phyloP scores from a whole-genome alignment of 2,797 vertebrate species.

The Sebastes steindachneri region DNA sequence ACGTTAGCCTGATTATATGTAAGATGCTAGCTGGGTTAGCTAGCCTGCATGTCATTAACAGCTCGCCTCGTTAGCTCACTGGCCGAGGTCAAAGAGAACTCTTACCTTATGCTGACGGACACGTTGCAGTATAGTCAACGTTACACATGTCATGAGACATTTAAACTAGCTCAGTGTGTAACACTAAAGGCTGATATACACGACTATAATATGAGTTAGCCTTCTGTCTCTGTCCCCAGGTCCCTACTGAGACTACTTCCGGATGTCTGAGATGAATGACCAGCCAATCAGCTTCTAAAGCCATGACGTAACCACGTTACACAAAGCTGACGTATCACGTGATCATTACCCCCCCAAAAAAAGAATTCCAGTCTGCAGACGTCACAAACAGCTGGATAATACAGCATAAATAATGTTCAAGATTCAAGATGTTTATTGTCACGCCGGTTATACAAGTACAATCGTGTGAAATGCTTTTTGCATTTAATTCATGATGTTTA shows the following conservation, averaged over 20 bases:
- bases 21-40: too few species aligned
- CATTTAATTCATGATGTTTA: too few species aligned
- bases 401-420: neutral
- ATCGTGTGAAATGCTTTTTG: too few species aligned
- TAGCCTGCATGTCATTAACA: too few species aligned
- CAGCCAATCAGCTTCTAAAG: conserved; percentile 41
- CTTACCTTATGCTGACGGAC: too few species aligned
- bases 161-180: neutral
- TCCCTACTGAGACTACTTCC: conserved; percentile 40
- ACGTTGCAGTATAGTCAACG: too few species aligned
- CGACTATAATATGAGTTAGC: neutral
- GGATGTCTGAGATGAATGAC: conserved; percentile 19
- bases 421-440: too few species aligned
- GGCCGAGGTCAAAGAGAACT: too few species aligned
- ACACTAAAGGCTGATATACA: neutral
- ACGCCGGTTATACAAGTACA: too few species aligned
- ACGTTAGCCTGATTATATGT: neutral
- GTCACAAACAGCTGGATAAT: neutral
- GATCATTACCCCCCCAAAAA: neutral
- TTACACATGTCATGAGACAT: neutral
- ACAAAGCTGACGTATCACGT: conserved; percentile 2
- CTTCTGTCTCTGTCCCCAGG: neutral
- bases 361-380: neutral
- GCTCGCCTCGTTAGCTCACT: too few species aligned
- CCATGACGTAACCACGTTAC: conserved; percentile 34